A percentile compares a stretch with the other conserved stretches of the same genome.
These are phyloP conservation scores for Ptycholaimellus sp. DNA, from an alignment of 2,888 invertebrate species.

Conservation along the genomic window DNA sequence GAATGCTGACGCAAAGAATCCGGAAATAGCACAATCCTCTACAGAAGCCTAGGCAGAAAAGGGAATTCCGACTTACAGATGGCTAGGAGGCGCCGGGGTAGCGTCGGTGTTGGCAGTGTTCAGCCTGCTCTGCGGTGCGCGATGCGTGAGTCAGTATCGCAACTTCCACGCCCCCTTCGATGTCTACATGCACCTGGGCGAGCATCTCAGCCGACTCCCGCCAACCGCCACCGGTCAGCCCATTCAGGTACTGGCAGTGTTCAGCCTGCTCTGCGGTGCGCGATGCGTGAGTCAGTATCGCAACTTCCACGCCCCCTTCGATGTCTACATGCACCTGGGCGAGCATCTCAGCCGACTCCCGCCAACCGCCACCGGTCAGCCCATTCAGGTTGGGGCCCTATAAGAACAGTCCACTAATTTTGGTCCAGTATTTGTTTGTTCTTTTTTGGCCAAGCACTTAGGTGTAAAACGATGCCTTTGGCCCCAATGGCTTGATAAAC, in stretches of 20 bases:
- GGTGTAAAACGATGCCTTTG: too few species aligned
- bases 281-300: conserved; percentile 12
- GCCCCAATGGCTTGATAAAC: too few species aligned
- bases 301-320: conserved; percentile 65
- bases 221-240: not conserved
- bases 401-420: not conserved
- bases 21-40: conserved; percentile 2
- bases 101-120: conserved; percentile 11
- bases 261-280: conserved; percentile 12
- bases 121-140: conserved; percentile 11
- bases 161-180: conserved; percentile 70
- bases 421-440: too few species aligned
- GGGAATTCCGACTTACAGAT: conserved; percentile 1
- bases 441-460: too few species aligned
- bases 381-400: conserved; percentile 5
- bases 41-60: not conserved
- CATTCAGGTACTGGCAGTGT: conserved; percentile 8
- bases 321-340: conserved; percentile 36
- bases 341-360: not conserved
- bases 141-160: conserved; percentile 13
- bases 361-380: not conserved
- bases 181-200: conserved; percentile 33
- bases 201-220: not conserved
- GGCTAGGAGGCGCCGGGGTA: too few species aligned
- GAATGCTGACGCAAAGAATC: too few species aligned